A percentile compares a stretch with the other conserved stretches of the same genome.
phyloP scores from a whole-genome alignment of 2,888 invertebrate genomes.

The Brachynemurus nebulosus region DNA sequence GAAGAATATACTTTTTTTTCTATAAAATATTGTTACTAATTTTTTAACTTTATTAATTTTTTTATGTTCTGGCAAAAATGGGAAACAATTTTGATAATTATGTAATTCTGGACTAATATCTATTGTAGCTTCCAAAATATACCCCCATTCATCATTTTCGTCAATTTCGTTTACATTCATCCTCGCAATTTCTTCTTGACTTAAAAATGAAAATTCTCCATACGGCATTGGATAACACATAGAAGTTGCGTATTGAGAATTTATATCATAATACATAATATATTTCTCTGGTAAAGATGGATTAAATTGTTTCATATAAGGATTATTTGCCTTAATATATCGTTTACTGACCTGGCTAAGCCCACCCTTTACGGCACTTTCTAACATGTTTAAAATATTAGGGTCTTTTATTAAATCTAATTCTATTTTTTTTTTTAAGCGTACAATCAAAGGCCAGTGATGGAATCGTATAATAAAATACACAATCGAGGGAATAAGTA shows the following conservation, averaged over 20 bases:
- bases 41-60: not conserved
- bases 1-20: slow-evolving; percentile 5
- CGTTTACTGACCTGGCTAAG: slow-evolving; percentile 20
- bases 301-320: slow-evolving; percentile 16
- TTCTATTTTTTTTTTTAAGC: slow-evolving; percentile 12
- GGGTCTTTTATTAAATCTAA: slow-evolving; percentile 19
- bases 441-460: slow-evolving; percentile 17
- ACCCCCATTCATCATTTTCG: slow-evolving; percentile 17
- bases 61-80: not conserved
- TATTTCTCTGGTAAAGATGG: slow-evolving; percentile 12
- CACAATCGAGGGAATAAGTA: slow-evolving; percentile 19
- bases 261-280: slow-evolving; percentile 19
- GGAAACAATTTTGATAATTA: not conserved
- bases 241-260: slow-evolving; percentile 19
- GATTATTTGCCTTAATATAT: slow-evolving; percentile 21
- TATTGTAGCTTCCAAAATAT: slow-evolving; percentile 26
- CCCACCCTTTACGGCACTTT: slow-evolving; percentile 21
- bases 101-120: slow-evolving; percentile 7
- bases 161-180: slow-evolving; percentile 8
- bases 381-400: slow-evolving; percentile 19
- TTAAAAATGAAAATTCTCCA: slow-evolving; percentile 18
- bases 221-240: slow-evolving; percentile 20
- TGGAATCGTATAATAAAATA: slow-evolving; percentile 17
- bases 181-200: slow-evolving; percentile 6
- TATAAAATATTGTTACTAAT: not conserved